Evolutionary conservation across 2,113 vertebrate species (phyloP).

Genomic region (Eptatretus burgeri): DNA sequence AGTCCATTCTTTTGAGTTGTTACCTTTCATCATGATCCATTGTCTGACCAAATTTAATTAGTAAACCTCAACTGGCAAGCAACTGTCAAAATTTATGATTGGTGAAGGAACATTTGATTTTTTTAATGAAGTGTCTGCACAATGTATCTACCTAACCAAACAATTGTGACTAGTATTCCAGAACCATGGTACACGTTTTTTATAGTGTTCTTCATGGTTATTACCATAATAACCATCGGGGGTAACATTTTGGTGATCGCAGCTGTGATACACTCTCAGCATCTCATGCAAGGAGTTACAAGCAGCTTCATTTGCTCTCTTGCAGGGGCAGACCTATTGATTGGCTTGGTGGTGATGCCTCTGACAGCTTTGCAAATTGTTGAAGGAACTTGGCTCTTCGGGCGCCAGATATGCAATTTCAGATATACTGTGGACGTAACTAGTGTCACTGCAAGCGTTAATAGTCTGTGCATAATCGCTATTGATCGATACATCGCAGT

Average conservation of each 20-base stretch:
- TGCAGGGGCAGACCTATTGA: slow-evolving; percentile 77
- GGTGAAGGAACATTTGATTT: too few species aligned
- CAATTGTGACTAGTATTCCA: too few species aligned
- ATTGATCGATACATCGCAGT: slow-evolving; percentile 92
- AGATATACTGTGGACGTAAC: slow-evolving; percentile 85
- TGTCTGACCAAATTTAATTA: too few species aligned
- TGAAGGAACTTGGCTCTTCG: slow-evolving; percentile 59
- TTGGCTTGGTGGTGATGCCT: slow-evolving; percentile 69
- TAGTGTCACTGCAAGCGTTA: slow-evolving; percentile 89
- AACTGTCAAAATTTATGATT: too few species aligned
- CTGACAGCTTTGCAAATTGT: slow-evolving; percentile 54
- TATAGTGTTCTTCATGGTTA: slow-evolving; percentile 53
- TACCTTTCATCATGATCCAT: too few species aligned
- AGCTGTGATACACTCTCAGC: slow-evolving; percentile 56
- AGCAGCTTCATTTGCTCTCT: slow-evolving; percentile 86
- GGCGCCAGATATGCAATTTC: slow-evolving; percentile 78
- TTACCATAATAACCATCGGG: too few species aligned
- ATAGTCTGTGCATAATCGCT: slow-evolving; percentile 86
- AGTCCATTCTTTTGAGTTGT: too few species aligned
- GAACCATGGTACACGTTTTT: too few species aligned
- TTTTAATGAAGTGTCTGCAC: too few species aligned
- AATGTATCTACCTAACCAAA: too few species aligned
- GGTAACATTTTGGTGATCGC: slow-evolving; percentile 82
- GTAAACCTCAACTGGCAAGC: too few species aligned
- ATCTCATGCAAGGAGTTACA: slow-evolving; percentile 77